phyloP scores from a whole-genome alignment of 1,140 invertebrate genomes.

The Sminthurinus signatus region DNA sequence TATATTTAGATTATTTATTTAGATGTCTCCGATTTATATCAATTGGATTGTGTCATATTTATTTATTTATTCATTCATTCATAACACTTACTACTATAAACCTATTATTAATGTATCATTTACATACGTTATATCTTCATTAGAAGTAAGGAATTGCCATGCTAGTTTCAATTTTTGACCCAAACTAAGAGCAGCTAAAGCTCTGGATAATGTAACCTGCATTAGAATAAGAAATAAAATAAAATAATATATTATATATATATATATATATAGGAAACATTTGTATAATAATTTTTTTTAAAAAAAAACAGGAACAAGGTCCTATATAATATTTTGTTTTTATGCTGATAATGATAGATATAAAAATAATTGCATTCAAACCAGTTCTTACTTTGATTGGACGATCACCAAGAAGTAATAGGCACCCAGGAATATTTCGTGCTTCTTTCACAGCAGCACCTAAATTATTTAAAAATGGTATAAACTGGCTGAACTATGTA shows the following conservation, averaged over 20 bases:
- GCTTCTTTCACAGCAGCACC: conserved; percentile 83
- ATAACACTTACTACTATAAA: no score
- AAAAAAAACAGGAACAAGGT: neutral
- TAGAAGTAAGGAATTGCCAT: conserved; percentile 71
- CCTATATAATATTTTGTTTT: no score
- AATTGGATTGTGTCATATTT: no score
- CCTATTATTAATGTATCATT: neutral
- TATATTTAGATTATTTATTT: no score
- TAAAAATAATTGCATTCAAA: no score
- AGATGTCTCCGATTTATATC: no score
- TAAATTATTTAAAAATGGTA: no score
- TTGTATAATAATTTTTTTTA: no score
- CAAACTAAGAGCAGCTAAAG: conserved; percentile 70
- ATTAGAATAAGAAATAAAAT: conserved; percentile 44
- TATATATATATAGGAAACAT: conserved; percentile 1
- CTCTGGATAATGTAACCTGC: conserved; percentile 78
- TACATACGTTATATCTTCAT: conserved; percentile 67
- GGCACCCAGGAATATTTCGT: conserved; percentile 65
- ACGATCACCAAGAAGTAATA: conserved; percentile 80
- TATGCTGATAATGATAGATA: no score
- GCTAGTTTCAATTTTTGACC: conserved; percentile 81
- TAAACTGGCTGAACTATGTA: no score
- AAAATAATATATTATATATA: neutral
- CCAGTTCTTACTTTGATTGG: conserved; percentile 51
- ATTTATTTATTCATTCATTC: no score